A percentile compares a stretch with the other conserved stretches of the same genome.
Evolutionary conservation across 1,140 invertebrate species (phyloP).

Genomic region (Pseudobourletiella spinata): DNA sequence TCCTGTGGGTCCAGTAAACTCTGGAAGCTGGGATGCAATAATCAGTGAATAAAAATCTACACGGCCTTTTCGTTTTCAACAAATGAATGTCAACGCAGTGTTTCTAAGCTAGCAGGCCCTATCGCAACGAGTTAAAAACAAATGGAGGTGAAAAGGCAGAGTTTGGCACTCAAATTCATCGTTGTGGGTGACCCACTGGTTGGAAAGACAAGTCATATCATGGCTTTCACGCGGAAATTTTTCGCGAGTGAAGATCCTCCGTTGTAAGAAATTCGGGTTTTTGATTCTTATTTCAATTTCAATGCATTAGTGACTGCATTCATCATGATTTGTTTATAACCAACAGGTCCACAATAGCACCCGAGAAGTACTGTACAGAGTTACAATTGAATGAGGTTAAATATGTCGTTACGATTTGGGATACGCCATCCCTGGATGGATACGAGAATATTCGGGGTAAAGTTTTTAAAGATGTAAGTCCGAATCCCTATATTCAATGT

Average conservation of each 20-base stretch:
- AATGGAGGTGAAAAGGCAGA: background rate
- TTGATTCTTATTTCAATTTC: no score
- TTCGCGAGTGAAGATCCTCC: background rate
- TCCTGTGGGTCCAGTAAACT: no score
- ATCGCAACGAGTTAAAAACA: no score
- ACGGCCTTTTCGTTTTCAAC: no score
- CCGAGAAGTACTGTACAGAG: background rate
- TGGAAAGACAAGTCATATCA: background rate
- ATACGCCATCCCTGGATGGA: slow-evolving; percentile 7
- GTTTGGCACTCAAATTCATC: background rate
- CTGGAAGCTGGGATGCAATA: no score
- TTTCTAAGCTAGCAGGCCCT: no score
- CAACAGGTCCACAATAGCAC: background rate
- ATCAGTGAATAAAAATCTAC: no score
- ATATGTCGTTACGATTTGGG: background rate
- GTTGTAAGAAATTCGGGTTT: no score
- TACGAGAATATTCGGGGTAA: slow-evolving; percentile 1
- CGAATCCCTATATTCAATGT: background rate
- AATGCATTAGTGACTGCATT: no score
- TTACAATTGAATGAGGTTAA: background rate
- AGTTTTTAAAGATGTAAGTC: background rate
- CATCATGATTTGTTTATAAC: no score
- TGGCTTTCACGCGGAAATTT: background rate
- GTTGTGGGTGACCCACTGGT: background rate
- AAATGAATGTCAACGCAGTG: no score